Evolutionary conservation across 2,888 invertebrate species (phyloP), one percentile per base, ranked within the genome.

Genomic region (Drosophila fulvimacula): DNA sequence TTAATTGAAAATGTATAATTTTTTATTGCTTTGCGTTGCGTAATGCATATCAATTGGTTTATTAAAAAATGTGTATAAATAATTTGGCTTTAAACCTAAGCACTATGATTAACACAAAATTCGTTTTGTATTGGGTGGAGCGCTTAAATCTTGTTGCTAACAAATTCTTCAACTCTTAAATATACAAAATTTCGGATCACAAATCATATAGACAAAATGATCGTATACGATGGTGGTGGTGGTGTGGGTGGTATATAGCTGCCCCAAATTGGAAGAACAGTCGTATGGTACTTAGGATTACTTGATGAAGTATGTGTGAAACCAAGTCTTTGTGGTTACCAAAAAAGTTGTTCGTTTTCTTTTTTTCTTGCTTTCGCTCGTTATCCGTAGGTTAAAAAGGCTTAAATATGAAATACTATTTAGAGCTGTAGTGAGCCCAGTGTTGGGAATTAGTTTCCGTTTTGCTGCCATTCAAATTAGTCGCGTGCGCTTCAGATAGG

Each of bases 401-500:
- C 62, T 60, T 69, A 76, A 52, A 60, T 48, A 42, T 49, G 44
- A 57, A 83, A 83, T 81, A 77, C 83, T 80, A 67, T 48, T 80
- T 55, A 53, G 59, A 61, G 55, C 55, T 41, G 53, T 21, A 7
- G 13, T 57, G 46, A 58, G 61, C 34, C 57, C 60, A 49, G 30
- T 49, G 39, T 42, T 58, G 62, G 36, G 41, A 30, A 48, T 24
- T 30, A 17, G 61, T 60, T 51, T 59, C 17, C 24, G 30, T 30
- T 15, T 9, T 0, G 24, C 41, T 41, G 24, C 30, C 13, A 15
- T n/a, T 66, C 69, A 98, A 88, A 98, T 98, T 78, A 98, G 95
- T 79, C 98, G 93, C 48, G 97, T 97, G 90, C 97, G 96, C 90
- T 96, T 96, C 79, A 98, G 93, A 93, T 98, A 97, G 88, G 96